phyloP scores from a whole-genome alignment of 2,888 invertebrate genomes.

The Pollenia labialis region DNA sequence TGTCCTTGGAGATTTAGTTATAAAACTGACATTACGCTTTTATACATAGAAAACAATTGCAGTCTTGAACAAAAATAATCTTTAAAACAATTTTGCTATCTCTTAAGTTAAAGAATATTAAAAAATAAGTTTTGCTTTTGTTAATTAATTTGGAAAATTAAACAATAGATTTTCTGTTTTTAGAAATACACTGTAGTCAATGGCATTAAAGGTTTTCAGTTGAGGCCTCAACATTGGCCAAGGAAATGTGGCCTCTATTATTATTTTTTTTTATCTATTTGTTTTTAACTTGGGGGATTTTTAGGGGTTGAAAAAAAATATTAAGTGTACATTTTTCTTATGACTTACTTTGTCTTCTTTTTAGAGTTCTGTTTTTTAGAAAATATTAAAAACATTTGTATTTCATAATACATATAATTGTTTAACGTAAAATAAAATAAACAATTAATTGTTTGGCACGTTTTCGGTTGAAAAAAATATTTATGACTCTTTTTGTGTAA shows the following conservation, averaged over 20 bases:
- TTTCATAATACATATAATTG: neutral
- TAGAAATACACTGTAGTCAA: constrained; percentile 8
- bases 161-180: constrained; percentile 20
- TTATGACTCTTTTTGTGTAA: constrained; percentile 5
- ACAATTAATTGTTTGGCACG: neutral
- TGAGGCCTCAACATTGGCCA: constrained; percentile 76
- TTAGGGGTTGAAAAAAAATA: too few relatives aligned
- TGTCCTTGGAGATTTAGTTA: constrained; percentile 6
- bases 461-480: neutral
- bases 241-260: constrained; percentile 76
- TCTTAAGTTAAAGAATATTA: constrained; percentile 66
- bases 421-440: neutral
- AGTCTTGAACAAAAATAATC: constrained; percentile 79
- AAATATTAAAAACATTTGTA: neutral
- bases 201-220: constrained; percentile 70
- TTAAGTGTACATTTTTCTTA: neutral
- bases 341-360: constrained; percentile 21
- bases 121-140: constrained; percentile 74
- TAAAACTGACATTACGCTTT: neutral
- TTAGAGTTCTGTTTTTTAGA: neutral
- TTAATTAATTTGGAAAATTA: constrained; percentile 23
- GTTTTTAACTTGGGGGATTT: constrained; percentile 42
- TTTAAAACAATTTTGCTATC: constrained; percentile 72
- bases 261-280: constrained; percentile 46
- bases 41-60: neutral